These are phyloP conservation scores for Pantherophis vulpinus DNA, from an alignment of 2,797 vertebrate genomes.

Conservation along the genomic window DNA sequence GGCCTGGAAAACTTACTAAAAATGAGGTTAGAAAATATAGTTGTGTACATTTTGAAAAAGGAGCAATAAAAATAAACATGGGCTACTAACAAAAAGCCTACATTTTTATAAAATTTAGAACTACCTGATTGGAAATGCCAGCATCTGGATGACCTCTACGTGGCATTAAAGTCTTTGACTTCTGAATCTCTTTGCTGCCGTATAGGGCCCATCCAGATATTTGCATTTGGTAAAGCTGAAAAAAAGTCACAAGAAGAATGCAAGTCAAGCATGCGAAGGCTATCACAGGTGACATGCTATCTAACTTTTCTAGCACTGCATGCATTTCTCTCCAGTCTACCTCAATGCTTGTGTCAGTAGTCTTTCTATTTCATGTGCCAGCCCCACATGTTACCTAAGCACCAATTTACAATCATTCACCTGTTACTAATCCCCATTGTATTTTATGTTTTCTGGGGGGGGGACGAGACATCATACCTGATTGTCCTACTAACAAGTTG, in stretches of 20 bases:
- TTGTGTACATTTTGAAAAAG: background rate
- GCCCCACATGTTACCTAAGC: background rate
- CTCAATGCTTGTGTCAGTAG: background rate
- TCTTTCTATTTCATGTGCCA: background rate
- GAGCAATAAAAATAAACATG: background rate
- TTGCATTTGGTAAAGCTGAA: background rate
- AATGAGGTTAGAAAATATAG: background rate
- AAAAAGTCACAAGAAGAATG: background rate
- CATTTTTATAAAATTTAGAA: background rate
- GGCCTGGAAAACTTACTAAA: background rate
- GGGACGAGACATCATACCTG: background rate
- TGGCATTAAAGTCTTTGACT: background rate
- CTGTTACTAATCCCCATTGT: background rate
- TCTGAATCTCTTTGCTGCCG: background rate
- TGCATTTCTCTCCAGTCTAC: background rate
- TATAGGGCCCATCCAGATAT: background rate
- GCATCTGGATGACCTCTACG: background rate
- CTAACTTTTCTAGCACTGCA: background rate
- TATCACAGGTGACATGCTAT: background rate
- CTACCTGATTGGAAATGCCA: background rate
- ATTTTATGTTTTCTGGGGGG: background rate
- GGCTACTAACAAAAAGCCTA: background rate
- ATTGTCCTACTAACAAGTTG: background rate
- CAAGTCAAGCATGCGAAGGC: background rate
- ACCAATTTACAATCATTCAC: background rate